Base-by-base conservation (phyloP, 2,888 invertebrate species). In the Balanococcus diminutus region DNA sequence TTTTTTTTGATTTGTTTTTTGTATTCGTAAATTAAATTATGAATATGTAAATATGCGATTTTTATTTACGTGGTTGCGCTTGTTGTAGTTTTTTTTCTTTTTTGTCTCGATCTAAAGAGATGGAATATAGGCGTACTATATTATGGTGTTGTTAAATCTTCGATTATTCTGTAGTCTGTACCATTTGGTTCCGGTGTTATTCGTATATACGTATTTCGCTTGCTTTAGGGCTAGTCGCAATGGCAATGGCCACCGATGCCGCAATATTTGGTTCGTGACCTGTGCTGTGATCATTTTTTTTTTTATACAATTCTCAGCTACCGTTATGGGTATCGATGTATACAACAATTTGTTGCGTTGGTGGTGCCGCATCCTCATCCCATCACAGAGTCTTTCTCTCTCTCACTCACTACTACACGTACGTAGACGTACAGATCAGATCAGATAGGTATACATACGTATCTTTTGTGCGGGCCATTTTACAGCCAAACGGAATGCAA, bases 21-120 rank as follows among this genome's bases (percentile, higher is more conserved):
- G 51, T 82, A 51, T 82, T 82, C 51, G 82, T 82, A 82, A 82
- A 72, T 82, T 82, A 82, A 82, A 82, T 82, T 82, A 82, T 82
- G 82, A 31, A 82, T 82, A 36, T 82, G 82, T 82, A 82, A 82
- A 82, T 82, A 82, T 82, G 42, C 51, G 82, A 82, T 16, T 82
- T 82, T 51, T 42, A 82, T 82, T 82, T 82, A 46, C 31, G 42
- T 28, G 51, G 46, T 28, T 8, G 28, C 51, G 82, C 42, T 51
- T 82, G 8, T 56, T 11, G 11, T 22, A 3, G 56, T 8, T 3
- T 2, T 42, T 42, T 42, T n/a, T 86, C n/a, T 14, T 32, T 86
- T 32, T 16, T 42, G 1, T 42, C 14, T 42, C 42, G 14, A 42
- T 16, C 16, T 16, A 42, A 42, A 9, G 42, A 42, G 42, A 14